These are phyloP conservation scores for Rhombomys opimus DNA, from an alignment of 2,113 vertebrate genomes.

Conservation along the genomic window DNA sequence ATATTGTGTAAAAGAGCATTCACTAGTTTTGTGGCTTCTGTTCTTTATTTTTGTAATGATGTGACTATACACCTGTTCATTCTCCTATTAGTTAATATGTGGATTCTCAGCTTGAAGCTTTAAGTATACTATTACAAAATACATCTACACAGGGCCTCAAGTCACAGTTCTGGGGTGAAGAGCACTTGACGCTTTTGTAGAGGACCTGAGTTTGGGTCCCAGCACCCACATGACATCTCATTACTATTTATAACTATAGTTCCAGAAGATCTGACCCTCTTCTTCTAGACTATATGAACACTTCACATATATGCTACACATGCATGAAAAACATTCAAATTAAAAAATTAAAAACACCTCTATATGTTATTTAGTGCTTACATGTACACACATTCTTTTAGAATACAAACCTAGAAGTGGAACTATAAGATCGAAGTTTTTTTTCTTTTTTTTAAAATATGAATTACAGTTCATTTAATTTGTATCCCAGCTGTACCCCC, in stretches of 20 bases:
- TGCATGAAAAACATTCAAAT: background rate
- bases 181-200: background rate
- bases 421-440: background rate
- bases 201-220: background rate
- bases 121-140: background rate
- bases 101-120: background rate
- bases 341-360: background rate
- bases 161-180: background rate
- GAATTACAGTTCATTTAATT: no score
- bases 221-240: background rate
- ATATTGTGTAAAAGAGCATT: background rate
- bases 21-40: background rate
- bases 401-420: background rate
- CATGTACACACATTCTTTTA: background rate
- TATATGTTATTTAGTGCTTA: background rate
- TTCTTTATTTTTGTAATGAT: background rate
- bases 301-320: background rate
- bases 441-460: no score
- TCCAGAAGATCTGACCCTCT: background rate
- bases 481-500: no score
- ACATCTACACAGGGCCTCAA: background rate
- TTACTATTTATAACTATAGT: background rate
- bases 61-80: background rate
- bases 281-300: background rate
- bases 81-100: background rate